These are phyloP conservation scores for Glyptemys insculpta DNA, from an alignment of 2,797 vertebrate species.

Conservation along the genomic window DNA sequence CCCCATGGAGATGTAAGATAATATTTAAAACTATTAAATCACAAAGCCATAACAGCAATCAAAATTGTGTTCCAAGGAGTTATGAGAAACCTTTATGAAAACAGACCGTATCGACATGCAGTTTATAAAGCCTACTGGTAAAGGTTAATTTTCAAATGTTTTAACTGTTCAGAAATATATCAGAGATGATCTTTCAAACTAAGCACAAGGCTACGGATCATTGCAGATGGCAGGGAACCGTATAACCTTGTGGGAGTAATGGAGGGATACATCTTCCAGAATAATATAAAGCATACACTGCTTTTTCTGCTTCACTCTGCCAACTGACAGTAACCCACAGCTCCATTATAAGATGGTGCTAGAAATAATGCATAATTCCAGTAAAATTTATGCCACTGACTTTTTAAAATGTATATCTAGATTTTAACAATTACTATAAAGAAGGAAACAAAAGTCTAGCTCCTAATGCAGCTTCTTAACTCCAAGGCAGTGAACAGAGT, in stretches of 20 bases:
- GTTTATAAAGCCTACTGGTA: not conserved
- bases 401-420: not conserved
- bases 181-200: not conserved
- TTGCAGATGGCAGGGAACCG: not conserved
- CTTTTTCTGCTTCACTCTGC: not conserved
- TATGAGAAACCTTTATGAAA: not conserved
- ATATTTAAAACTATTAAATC: not conserved
- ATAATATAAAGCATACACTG: accelerated
- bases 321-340: not conserved
- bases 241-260: not conserved
- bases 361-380: not conserved
- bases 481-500: not conserved
- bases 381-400: accelerated
- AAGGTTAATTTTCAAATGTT: not conserved
- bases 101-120: not conserved
- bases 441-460: not conserved
- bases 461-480: not conserved
- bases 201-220: not conserved
- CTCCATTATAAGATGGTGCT: not conserved
- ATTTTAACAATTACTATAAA: not conserved
- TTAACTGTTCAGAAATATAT: not conserved
- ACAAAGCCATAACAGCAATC: not conserved
- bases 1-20: not conserved
- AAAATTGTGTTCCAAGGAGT: not conserved
- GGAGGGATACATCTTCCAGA: accelerated